Evolutionary conservation across 2,797 vertebrate species (phyloP), one percentile per base, ranked within the genome.

Genomic region (Hemibagrus guttatus): DNA sequence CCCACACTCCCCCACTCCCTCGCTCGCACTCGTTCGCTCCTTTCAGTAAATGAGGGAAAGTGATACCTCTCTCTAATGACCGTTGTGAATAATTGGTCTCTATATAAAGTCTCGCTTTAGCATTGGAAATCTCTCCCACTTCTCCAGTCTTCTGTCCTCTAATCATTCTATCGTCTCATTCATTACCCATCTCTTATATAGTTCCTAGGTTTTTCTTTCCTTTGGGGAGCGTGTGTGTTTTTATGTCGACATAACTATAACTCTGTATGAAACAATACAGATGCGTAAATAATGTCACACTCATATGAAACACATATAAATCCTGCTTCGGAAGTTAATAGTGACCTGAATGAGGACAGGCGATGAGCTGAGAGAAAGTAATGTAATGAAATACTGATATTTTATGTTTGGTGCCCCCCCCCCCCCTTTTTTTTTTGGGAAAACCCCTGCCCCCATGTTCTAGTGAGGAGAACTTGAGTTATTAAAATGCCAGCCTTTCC

Each of bases 41-140:
- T 95, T 95, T 95, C 95, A 96, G 95, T 96, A 96, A 96, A 96
- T 95, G 95, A 96, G 95, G 92, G 92, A 95, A 96, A 96, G 94
- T 93, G 95, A 96, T 96, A 95, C 85, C 92, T 90, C 93, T 90
- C 94, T 94, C 94, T 96, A 96, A 96, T 96, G 95, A 95, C 95
- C 94, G 88, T 88, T 86, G 92, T 96, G 95, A 96, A 96, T 95
- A 95, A 96, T 96, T 91, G 89, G 91, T 90, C 89, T 94, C 95
- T 96, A 96, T 95, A 95, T 96, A 95, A 95, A 96, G 95, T 93
- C 89, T 92, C 90, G 90, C 93, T 95, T 95, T 94, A 92, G 93
- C 92, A 93, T 91, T 91, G 89, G 91, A 94, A 93, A 93, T 91
- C 90, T 89, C 87, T 90, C 87, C 79, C 91, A 61, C 52, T 76